A percentile compares a stretch with the other conserved stretches of the same genome.
Conservation (phyloP, 2,797 vertebrate genomes). For the Morelia viridis region DNA sequence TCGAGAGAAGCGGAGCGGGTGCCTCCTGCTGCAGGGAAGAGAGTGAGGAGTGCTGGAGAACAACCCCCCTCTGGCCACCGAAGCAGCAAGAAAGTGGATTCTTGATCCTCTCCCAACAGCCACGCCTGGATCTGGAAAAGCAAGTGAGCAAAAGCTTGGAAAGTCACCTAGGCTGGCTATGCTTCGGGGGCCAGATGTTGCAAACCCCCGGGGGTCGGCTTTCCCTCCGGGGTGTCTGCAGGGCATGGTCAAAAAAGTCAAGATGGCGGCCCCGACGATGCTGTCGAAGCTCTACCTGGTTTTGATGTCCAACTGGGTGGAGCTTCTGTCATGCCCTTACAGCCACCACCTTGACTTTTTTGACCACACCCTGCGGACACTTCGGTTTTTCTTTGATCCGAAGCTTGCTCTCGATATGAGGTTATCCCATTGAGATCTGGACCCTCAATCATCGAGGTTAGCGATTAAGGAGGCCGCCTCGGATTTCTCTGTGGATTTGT, state of each 20-base stretch:
- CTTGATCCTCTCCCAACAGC: slow-evolving; percentile 57
- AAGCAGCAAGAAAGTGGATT: slow-evolving; percentile 54
- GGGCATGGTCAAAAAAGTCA: not conserved
- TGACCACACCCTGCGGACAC: not conserved
- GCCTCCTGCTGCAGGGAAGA: slow-evolving; percentile 1
- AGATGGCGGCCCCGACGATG: not conserved
- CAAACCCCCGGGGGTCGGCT: not conserved
- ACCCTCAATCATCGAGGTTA: not conserved
- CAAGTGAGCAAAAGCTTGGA: not conserved
- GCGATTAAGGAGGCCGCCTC: not conserved
- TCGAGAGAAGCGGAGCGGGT: not conserved
- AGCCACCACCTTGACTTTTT: not conserved
- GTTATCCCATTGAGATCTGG: not conserved
- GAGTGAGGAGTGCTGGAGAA: not conserved
- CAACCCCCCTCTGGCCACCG: slow-evolving; percentile 34
- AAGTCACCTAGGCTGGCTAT: not conserved
- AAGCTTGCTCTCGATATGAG: not conserved
- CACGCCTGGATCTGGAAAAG: slow-evolving; percentile 54
- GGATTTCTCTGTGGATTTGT: not conserved
- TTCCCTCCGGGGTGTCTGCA: not conserved
- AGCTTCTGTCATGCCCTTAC: not conserved
- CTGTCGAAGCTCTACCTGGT: not conserved
- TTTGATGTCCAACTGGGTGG: not conserved
- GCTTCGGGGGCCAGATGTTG: not conserved
- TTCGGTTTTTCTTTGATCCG: not conserved